phyloP scores from a whole-genome alignment of 2,797 vertebrate species.

The Fringilla coelebs region DNA sequence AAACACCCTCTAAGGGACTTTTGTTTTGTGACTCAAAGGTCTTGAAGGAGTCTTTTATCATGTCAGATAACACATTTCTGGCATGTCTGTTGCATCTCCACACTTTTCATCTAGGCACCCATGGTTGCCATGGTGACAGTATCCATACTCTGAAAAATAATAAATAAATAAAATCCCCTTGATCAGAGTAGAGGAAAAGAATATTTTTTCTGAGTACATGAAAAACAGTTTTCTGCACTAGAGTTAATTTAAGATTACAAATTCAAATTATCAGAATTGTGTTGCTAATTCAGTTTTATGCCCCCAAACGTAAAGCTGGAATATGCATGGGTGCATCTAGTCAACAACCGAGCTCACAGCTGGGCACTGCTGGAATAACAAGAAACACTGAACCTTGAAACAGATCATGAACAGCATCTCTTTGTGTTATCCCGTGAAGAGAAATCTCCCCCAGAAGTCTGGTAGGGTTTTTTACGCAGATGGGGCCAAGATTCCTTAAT shows the following conservation, averaged over 20 bases:
- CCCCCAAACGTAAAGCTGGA: neutral
- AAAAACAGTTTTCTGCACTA: neutral
- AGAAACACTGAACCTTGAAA: neutral
- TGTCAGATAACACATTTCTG: neutral
- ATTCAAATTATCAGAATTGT: neutral
- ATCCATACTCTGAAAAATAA: neutral
- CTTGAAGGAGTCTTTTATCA: neutral
- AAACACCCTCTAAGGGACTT: neutral
- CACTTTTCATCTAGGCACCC: neutral
- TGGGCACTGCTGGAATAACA: neutral
- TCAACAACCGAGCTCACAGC: rapidly evolving
- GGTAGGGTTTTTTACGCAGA: neutral
- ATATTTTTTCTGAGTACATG: neutral
- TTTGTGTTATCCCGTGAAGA: neutral
- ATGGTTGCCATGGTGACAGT: conserved; percentile 24
- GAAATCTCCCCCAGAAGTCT: neutral
- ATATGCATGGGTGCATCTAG: neutral
- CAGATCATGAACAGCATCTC: neutral
- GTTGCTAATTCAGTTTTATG: neutral
- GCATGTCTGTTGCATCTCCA: neutral
- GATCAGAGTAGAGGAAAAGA: neutral
- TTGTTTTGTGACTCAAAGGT: neutral
- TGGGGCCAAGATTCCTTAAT: neutral
- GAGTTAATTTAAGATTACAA: neutral
- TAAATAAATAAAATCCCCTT: neutral